phyloP scores from a whole-genome alignment of 1,140 invertebrate genomes.

The Orchesella cincta region DNA sequence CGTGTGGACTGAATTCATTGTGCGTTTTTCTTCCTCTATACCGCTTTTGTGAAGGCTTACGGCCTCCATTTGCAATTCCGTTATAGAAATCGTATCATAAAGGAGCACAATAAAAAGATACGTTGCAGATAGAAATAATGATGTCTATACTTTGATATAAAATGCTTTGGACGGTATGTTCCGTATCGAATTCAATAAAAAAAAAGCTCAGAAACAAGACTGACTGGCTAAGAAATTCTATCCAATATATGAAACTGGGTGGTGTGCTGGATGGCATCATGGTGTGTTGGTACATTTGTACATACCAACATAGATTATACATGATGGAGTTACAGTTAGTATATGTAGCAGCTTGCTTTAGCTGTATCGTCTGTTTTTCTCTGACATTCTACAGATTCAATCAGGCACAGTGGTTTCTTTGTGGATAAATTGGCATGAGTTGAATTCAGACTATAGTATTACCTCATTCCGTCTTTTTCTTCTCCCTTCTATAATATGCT shows the following conservation, averaged over 20 bases:
- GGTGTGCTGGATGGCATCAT: too few relatives aligned
- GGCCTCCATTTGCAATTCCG: background rate
- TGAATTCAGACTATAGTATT: slow-evolving; percentile 8
- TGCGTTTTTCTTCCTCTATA: background rate
- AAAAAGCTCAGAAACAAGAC: background rate
- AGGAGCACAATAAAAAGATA: background rate
- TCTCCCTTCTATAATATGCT: background rate
- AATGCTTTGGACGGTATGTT: background rate
- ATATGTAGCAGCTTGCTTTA: background rate
- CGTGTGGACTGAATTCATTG: too few relatives aligned
- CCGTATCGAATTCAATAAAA: background rate
- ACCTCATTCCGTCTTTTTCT: background rate
- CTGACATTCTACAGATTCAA: slow-evolving; percentile 7
- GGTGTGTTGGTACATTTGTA: too few relatives aligned
- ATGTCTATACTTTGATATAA: background rate
- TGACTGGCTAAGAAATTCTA: background rate
- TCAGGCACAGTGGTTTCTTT: slow-evolving; percentile 17
- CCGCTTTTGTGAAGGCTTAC: background rate
- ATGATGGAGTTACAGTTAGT: too few relatives aligned
- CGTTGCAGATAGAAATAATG: background rate
- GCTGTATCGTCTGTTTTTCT: background rate
- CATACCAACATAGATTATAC: background rate
- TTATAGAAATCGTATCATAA: background rate
- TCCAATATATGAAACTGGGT: background rate
- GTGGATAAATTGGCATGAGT: slow-evolving; percentile 15